Conservation (phyloP, 2,888 invertebrate species). For the Litoditis marina region DNA sequence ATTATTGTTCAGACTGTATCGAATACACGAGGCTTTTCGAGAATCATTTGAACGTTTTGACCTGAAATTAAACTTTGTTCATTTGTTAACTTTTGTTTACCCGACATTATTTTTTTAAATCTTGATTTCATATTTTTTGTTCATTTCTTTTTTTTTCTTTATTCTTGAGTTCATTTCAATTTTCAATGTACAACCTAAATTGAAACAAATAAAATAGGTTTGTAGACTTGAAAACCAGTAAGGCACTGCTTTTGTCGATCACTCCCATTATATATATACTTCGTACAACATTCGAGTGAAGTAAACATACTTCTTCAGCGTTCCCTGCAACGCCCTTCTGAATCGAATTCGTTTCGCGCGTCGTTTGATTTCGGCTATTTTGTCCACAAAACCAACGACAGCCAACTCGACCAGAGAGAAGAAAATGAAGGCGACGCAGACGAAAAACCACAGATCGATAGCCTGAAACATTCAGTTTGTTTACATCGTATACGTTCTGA, state of each 20-base stretch:
- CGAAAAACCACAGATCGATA: slow-evolving; percentile 61
- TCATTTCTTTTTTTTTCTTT: too few species aligned
- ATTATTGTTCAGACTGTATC: slow-evolving; percentile 37
- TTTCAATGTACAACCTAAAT: neutral
- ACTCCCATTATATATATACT: too few species aligned
- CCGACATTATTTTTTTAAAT: neutral
- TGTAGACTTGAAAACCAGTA: too few species aligned
- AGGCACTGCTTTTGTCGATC: too few species aligned
- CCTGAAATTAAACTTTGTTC: too few species aligned
- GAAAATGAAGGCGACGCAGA: slow-evolving; percentile 60
- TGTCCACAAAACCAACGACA: slow-evolving; percentile 60
- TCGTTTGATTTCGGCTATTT: slow-evolving; percentile 45
- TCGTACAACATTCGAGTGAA: too few species aligned
- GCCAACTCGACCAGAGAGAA: slow-evolving; percentile 60
- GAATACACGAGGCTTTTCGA: slow-evolving; percentile 16
- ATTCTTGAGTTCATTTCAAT: too few species aligned
- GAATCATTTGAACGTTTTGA: neutral
- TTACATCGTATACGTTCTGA: too few species aligned
- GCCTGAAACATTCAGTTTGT: slow-evolving; percentile 42
- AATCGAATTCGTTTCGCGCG: slow-evolving; percentile 34
- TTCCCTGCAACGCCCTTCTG: slow-evolving; percentile 25
- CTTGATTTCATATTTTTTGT: neutral
- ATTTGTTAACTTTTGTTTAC: neutral
- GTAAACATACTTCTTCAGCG: slow-evolving; percentile 4
- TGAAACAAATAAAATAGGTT: too few species aligned